phyloP scores from a whole-genome alignment of 2,797 vertebrate genomes.

The Naso thynnoides region DNA sequence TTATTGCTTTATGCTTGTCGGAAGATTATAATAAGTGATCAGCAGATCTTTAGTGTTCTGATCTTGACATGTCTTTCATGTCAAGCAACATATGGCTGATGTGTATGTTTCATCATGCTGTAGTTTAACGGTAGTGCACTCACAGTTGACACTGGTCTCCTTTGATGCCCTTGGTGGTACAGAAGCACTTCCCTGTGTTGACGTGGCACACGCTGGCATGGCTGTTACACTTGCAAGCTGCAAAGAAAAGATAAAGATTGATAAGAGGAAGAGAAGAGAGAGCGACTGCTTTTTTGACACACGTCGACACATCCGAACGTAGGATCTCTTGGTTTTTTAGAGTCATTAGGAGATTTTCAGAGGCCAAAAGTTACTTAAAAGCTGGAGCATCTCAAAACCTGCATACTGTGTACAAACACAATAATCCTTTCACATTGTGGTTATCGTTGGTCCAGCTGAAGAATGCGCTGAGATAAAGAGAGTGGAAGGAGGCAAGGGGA shows the following conservation, averaged over 20 bases:
- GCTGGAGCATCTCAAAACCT: neutral
- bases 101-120: neutral
- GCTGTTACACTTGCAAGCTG: conserved; percentile 93
- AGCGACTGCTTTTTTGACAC: neutral
- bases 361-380: neutral
- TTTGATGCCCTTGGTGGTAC: conserved; percentile 94
- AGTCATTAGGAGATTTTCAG: neutral
- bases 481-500: neutral
- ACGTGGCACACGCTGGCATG: conserved; percentile 92
- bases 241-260: conserved; percentile 17
- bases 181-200: conserved; percentile 94
- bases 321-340: neutral
- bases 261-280: neutral
- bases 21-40: neutral
- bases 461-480: neutral
- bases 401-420: conserved; percentile 16
- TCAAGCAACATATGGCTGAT: no score
- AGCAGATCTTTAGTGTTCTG: neutral
- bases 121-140: conserved; percentile 72
- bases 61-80: no score
- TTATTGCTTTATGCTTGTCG: neutral
- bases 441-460: no score
- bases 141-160: conserved; percentile 96
- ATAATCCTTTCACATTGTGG: neutral
- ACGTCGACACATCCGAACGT: neutral